These are phyloP conservation scores for Leptatherina wallacei DNA, from an alignment of 2,797 vertebrate genomes.

Conservation along the genomic window DNA sequence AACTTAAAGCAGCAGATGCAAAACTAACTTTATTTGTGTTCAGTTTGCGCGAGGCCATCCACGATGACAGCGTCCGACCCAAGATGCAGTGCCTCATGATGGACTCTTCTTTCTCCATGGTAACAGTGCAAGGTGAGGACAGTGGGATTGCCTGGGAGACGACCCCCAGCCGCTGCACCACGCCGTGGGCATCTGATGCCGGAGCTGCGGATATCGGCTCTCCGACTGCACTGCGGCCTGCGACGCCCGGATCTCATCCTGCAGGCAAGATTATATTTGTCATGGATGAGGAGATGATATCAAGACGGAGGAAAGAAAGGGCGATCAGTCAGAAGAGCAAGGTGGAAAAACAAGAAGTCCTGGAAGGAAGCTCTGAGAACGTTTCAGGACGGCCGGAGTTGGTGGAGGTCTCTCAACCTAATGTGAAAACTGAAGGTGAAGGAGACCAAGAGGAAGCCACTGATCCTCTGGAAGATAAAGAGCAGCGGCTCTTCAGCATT, in stretches of 20 bases:
- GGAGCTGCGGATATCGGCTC: constrained; percentile 81
- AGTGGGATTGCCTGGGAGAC: constrained; percentile 95
- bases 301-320: constrained; percentile 78
- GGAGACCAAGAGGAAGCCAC: constrained; percentile 36
- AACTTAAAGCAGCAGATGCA: not conserved
- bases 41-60: constrained; percentile 88
- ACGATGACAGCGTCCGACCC: constrained; percentile 86
- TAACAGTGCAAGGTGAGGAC: constrained; percentile 92
- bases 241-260: constrained; percentile 78
- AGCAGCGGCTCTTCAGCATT: constrained; percentile 85
- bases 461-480: constrained; percentile 74
- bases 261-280: constrained; percentile 90
- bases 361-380: constrained; percentile 49
- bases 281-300: constrained; percentile 89
- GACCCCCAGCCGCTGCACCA: constrained; percentile 85
- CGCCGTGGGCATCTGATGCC: constrained; percentile 88
- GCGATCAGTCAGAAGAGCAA: constrained; percentile 39
- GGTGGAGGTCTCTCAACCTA: constrained; percentile 77
- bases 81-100: constrained; percentile 93
- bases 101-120: constrained; percentile 93
- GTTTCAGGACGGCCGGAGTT: constrained; percentile 76
- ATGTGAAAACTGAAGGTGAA: constrained; percentile 63
- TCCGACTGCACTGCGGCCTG: constrained; percentile 11
- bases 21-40: constrained; percentile 27
- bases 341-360: constrained; percentile 22